Conservation (phyloP, 2,888 invertebrate species). For the Dendrolimus pini region DNA sequence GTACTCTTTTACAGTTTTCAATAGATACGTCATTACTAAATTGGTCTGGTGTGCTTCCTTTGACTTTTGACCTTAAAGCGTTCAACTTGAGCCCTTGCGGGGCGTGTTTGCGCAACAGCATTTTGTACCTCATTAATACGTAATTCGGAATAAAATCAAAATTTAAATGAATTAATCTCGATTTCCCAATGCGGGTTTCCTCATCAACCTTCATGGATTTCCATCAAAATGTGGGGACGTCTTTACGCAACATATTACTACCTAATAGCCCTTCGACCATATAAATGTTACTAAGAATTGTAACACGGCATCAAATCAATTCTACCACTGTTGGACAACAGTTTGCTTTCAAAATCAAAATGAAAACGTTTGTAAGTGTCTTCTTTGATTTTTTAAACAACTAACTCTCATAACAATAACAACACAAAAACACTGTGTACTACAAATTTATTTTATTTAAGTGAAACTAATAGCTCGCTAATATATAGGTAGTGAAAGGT, state of each 20-base stretch:
- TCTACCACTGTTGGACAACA: slow-evolving; percentile 8
- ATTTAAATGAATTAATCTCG: slow-evolving; percentile 7
- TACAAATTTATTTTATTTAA: neutral
- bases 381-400: neutral
- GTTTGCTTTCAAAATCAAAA: slow-evolving; percentile 19
- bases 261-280: slow-evolving; percentile 23
- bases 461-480: neutral
- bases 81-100: neutral
- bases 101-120: neutral
- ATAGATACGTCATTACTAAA: too few relatives aligned
- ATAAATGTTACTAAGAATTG: slow-evolving; percentile 28
- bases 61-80: neutral
- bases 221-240: slow-evolving; percentile 17
- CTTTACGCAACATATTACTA: slow-evolving; percentile 24
- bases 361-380: slow-evolving; percentile 48
- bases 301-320: slow-evolving; percentile 17
- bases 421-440: too few relatives aligned
- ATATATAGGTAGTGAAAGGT: too few relatives aligned
- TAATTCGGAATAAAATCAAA: slow-evolving; percentile 1
- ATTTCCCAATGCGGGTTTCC: slow-evolving; percentile 11
- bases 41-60: neutral
- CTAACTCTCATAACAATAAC: too few relatives aligned
- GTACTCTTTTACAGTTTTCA: too few relatives aligned
- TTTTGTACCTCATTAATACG: neutral
- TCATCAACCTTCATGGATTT: slow-evolving; percentile 3